Evolutionary conservation across 1,140 invertebrate species (phyloP), one percentile per base, ranked within the genome.

Genomic region (Ostrea edulis): DNA sequence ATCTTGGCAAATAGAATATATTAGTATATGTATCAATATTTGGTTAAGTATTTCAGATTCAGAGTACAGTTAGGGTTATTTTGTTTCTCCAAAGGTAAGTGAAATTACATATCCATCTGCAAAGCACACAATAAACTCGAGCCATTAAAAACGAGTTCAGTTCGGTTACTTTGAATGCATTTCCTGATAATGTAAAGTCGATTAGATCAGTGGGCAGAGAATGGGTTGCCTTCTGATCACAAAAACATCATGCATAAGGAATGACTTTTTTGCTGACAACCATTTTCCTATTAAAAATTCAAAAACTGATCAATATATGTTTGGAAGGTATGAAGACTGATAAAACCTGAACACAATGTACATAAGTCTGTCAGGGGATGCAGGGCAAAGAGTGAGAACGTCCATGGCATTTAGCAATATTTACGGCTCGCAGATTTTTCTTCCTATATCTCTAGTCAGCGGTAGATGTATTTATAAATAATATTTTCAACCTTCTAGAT

Each of bases 201-300:
- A 44, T 44, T 44, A 44, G 35, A 44, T 44, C 35, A 5, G 35
- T 62, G 12, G n/a, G 58, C 58, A n/a, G 12, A 0, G 58, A 62
- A 17, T 62, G 11, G 14, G 58, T 14, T 62, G 58, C 11, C 12
- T 62, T 17, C 58, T 62, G n/a, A n/a, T 62, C 35, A n/a, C 29
- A 22, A 29, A 77, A 77, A 29, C 29, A 77, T 35, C 68, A 77
- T 77, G 68, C 68, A 77, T 77, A 77, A 77, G 68, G 68, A 35
- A 77, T 77, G 68, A 77, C 68, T 77, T 77, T 77, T 77, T 62
- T 20, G 68, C 68, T 77, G 68, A 77, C 68, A 77, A 77, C 29
- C 17, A 29, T 35, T 77, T 25, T 77, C 68, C 29, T 25, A 77
- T 77, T 77, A 77, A 77, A 77, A 77, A 77, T 77, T 22, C 68